Evolutionary conservation across 2,113 vertebrate genomes (phyloP).

Genomic region (Sisor rabdophorus): DNA sequence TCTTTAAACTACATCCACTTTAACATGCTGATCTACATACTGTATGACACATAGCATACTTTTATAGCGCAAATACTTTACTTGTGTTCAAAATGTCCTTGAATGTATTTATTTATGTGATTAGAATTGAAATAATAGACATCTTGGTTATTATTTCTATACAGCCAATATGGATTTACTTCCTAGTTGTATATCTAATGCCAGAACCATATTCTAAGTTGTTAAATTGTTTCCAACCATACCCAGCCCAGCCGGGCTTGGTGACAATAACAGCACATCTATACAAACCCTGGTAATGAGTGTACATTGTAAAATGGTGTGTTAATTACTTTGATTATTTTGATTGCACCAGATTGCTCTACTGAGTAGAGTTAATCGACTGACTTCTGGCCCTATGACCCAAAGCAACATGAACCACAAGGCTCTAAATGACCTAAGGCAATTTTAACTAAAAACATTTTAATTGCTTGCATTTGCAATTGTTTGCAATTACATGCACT

Average conservation of each 20-base stretch:
- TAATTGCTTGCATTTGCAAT: conserved; percentile 11
- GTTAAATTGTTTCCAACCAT: neutral
- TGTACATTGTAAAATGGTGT: conserved; percentile 14
- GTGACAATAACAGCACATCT: neutral
- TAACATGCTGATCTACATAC: conserved; percentile 35
- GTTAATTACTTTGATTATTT: conserved; percentile 33
- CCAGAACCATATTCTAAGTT: neutral
- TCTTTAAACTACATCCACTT: conserved; percentile 25
- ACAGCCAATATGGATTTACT: neutral
- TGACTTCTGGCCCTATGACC: conserved; percentile 11
- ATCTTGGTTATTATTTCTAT: neutral
- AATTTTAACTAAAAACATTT: neutral
- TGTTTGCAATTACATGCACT: neutral
- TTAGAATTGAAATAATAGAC: neutral
- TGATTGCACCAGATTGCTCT: conserved; percentile 24
- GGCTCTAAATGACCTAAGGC: conserved; percentile 5
- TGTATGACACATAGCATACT: neutral
- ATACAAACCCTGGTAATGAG: neutral
- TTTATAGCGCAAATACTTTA: neutral
- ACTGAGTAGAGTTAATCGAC: conserved; percentile 25
- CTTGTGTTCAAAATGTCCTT: neutral
- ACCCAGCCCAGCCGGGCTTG: neutral
- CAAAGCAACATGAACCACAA: conserved; percentile 12
- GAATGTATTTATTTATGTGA: neutral
- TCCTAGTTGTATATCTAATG: neutral